These are phyloP conservation scores for Lottia scabra DNA, from an alignment of 2,888 invertebrate species.

Conservation along the genomic window DNA sequence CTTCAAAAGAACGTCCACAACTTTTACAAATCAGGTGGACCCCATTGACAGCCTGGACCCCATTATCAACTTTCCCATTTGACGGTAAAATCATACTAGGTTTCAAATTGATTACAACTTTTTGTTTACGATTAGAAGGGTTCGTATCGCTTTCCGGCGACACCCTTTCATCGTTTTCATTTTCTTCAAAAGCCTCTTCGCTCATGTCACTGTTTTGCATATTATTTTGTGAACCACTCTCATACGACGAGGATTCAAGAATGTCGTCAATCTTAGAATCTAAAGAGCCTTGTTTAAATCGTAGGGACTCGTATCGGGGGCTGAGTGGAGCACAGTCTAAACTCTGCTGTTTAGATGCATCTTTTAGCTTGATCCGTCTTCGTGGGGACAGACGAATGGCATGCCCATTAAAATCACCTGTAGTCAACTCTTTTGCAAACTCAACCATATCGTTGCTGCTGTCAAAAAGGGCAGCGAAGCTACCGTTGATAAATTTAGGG, in stretches of 20 bases:
- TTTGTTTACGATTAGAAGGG: conserved; percentile 7
- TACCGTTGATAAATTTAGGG: conserved; percentile 83
- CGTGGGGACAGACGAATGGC: conserved; percentile 62
- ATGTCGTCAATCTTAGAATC: conserved; percentile 68
- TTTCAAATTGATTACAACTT: conserved; percentile 25
- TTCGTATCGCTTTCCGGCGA: neutral
- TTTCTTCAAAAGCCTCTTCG: conserved; percentile 12
- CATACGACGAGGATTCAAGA: conserved; percentile 49
- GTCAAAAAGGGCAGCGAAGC: conserved; percentile 68
- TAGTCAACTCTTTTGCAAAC: conserved; percentile 55
- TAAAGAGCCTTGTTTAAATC: conserved; percentile 61
- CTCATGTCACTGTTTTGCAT: conserved; percentile 11
- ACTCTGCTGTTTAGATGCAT: conserved; percentile 62
- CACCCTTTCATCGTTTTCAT: neutral
- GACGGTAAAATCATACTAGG: neutral
- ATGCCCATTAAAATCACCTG: conserved; percentile 55
- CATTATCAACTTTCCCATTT: neutral
- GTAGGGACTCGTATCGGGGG: conserved; percentile 31
- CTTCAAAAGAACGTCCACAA: conserved; percentile 49
- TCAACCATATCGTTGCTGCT: conserved; percentile 51
- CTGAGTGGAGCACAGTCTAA: conserved; percentile 51
- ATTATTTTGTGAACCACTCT: conserved; percentile 22
- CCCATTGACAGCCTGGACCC: conserved; percentile 32
- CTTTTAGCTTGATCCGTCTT: conserved; percentile 54
- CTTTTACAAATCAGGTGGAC: conserved; percentile 47